Evolutionary conservation across 2,888 invertebrate species (phyloP).

Genomic region (Conomelus anceps): DNA sequence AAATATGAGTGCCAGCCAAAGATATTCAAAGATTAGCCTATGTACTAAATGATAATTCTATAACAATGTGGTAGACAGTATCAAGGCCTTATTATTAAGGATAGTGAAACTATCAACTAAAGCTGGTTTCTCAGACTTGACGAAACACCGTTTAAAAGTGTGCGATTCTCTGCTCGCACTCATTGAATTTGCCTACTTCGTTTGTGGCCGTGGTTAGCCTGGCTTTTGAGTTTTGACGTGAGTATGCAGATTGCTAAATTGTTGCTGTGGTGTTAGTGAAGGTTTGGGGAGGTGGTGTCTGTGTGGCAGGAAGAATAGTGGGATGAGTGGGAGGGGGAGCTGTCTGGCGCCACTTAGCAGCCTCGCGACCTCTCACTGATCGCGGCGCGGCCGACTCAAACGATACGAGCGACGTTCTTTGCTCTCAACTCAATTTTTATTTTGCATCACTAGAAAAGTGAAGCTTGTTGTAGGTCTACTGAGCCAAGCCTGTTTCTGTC

Average conservation of each 20-base stretch:
- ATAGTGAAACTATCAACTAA: too few relatives aligned
- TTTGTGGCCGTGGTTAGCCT: too few relatives aligned
- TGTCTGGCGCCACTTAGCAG: background rate
- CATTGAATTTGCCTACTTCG: too few relatives aligned
- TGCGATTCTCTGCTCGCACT: too few relatives aligned
- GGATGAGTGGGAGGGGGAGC: background rate
- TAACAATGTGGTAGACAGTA: too few relatives aligned
- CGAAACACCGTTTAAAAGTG: too few relatives aligned
- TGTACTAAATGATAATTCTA: too few relatives aligned
- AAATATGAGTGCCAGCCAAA: too few relatives aligned
- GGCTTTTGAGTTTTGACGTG: background rate
- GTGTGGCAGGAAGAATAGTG: background rate
- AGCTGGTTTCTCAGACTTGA: too few relatives aligned
- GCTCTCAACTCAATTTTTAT: background rate
- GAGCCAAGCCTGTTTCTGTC: background rate
- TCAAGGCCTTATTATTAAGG: too few relatives aligned
- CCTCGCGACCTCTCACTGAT: conserved; percentile 2
- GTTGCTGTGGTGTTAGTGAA: too few relatives aligned
- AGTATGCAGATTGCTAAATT: background rate
- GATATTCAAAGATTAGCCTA: too few relatives aligned
- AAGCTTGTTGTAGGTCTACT: background rate
- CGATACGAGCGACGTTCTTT: background rate
- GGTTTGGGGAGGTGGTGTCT: background rate
- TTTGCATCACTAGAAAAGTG: background rate
- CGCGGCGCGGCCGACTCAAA: background rate